Percentiles rank a stretch among this genome's conserved stretches.
phyloP scores from a whole-genome alignment of 2,888 invertebrate species.

The Mesorhabditis spiculigera region DNA sequence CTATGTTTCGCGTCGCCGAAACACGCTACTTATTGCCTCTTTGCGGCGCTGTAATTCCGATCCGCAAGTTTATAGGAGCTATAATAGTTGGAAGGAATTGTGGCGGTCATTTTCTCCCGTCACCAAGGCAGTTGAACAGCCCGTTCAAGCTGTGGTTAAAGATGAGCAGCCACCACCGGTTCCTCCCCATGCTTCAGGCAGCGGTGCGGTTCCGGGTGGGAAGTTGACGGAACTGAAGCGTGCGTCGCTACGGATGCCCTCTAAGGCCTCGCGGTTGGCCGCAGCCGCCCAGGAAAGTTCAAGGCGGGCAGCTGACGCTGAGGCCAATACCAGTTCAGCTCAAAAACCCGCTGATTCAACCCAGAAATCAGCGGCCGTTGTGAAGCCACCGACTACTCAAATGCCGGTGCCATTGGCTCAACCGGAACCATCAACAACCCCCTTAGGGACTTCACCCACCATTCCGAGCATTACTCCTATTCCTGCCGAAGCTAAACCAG shows the following conservation, averaged over 20 bases:
- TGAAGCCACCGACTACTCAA: not conserved
- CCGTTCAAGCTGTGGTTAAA: slow-evolving; percentile 18
- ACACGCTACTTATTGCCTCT: slow-evolving; percentile 45
- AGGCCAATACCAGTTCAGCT: slow-evolving; percentile 9
- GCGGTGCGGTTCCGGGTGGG: not conserved
- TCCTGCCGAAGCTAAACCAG: not conserved
- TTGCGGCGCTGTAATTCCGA: slow-evolving; percentile 50
- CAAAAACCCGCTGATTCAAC: slow-evolving; percentile 12
- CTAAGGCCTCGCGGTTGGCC: slow-evolving; percentile 10
- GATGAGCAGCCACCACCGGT: slow-evolving; percentile 5
- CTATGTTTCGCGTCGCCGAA: slow-evolving; percentile 51
- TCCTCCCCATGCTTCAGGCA: slow-evolving; percentile 3
- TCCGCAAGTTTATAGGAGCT: slow-evolving; percentile 51
- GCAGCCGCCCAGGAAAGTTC: not conserved
- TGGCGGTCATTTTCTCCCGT: slow-evolving; percentile 30
- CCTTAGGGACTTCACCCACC: not conserved
- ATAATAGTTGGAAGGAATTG: slow-evolving; percentile 47
- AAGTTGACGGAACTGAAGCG: not conserved
- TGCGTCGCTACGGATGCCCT: slow-evolving; percentile 21
- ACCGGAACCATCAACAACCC: not conserved
- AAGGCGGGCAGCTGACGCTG: not conserved
- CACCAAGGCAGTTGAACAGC: slow-evolving; percentile 16
- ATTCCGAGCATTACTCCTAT: not conserved
- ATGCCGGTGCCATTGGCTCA: slow-evolving; percentile 1
- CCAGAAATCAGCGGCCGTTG: slow-evolving; percentile 10